Percentiles rank a stretch among this genome's conserved stretches.
These are phyloP conservation scores for Platygyra sinensis DNA, from an alignment of 64 coral and sea anemone genomes.

Conservation along the genomic window DNA sequence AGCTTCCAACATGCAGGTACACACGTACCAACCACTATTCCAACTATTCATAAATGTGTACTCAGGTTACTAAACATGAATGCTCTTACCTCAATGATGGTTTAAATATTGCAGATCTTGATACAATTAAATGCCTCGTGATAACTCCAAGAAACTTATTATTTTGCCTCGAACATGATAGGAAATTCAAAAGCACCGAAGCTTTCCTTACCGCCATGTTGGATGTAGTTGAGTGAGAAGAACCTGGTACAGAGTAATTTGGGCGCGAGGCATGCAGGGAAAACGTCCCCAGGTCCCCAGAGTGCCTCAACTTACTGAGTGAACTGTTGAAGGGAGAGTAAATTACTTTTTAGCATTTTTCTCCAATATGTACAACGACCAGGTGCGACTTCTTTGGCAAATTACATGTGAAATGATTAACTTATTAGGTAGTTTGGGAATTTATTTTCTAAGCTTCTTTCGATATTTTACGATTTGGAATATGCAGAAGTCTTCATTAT, in stretches of 20 bases:
- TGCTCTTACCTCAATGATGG: neutral
- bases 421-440: too few relatives aligned
- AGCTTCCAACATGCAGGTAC: too few relatives aligned
- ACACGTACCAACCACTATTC: too few relatives aligned
- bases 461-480: too few relatives aligned
- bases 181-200: neutral
- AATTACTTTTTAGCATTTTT: neutral
- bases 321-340: too few relatives aligned
- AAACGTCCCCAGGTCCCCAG: neutral
- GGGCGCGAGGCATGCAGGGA: neutral
- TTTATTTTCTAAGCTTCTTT: too few relatives aligned
- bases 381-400: too few relatives aligned
- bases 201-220: constrained; percentile 13
- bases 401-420: too few relatives aligned
- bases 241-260: neutral
- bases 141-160: neutral
- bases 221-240: neutral
- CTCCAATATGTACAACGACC: neutral
- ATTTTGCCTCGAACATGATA: neutral
- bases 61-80: neutral
- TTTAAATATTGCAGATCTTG: neutral
- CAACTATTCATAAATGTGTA: too few relatives aligned
- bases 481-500: too few relatives aligned
- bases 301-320: too few relatives aligned
- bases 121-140: neutral